Percentiles rank a stretch among this genome's conserved stretches.
Evolutionary conservation across 2,888 invertebrate species (phyloP).

Genomic region (Eudasyphora cyanicolor): DNA sequence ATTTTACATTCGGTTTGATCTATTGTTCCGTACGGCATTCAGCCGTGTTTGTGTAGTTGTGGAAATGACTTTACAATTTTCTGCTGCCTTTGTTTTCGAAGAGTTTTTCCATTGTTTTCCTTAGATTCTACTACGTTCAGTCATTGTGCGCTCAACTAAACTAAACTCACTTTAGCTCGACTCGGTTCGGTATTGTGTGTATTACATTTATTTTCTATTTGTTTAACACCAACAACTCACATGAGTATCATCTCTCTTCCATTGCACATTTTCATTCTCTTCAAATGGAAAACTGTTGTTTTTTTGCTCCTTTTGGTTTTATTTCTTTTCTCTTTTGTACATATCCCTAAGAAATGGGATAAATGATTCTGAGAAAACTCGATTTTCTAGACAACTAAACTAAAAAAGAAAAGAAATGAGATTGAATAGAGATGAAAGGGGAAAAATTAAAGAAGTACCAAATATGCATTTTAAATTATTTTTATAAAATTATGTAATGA

Average conservation of each 20-base stretch:
- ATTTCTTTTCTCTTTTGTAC: not conserved
- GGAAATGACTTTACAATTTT: slow-evolving; percentile 44
- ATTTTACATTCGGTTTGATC: slow-evolving; percentile 2
- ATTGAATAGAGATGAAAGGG: not conserved
- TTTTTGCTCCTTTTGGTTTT: not conserved
- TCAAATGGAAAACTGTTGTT: not conserved
- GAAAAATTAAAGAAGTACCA: not conserved
- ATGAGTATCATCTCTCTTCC: too few relatives aligned
- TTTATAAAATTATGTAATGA: not conserved
- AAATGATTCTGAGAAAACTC: slow-evolving; percentile 11
- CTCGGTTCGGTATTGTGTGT: slow-evolving; percentile 2
- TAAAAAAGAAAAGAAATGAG: not conserved
- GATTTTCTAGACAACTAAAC: not conserved
- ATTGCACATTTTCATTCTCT: too few relatives aligned
- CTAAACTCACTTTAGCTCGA: not conserved
- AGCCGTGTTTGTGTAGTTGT: not conserved
- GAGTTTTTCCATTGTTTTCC: slow-evolving; percentile 18
- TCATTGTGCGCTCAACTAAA: too few relatives aligned
- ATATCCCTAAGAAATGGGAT: slow-evolving; percentile 1
- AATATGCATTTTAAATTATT: not conserved
- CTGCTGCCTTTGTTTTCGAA: not conserved
- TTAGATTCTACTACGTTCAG: not conserved
- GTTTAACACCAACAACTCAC: not conserved
- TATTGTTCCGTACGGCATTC: not conserved
- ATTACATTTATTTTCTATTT: slow-evolving; percentile 19